These are phyloP conservation scores for Caenorhabditis virilis DNA, from an alignment of 2,888 invertebrate species.

Conservation along the genomic window DNA sequence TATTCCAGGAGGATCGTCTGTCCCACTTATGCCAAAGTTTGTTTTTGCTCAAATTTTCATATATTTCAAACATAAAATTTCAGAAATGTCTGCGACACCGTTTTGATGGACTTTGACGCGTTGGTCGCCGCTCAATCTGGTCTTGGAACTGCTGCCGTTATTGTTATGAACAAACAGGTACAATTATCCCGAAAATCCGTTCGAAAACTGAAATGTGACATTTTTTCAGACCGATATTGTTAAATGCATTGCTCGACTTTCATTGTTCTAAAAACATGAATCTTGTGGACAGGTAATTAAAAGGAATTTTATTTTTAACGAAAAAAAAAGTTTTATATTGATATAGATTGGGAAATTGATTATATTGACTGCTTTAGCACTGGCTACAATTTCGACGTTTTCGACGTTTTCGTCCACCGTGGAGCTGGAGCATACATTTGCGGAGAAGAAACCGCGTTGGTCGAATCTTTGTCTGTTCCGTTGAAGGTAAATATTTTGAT, in stretches of 20 bases:
- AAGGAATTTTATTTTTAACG: too few species aligned
- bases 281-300: constrained; percentile 87
- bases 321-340: too few species aligned
- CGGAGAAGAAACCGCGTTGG: constrained; percentile 95
- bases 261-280: constrained; percentile 98
- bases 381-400: constrained; percentile 95
- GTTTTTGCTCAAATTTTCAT: constrained; percentile 1
- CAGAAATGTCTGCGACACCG: constrained; percentile 85
- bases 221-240: constrained; percentile 80
- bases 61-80: constrained; percentile 9
- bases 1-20: constrained; percentile 97
- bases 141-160: constrained; percentile 95
- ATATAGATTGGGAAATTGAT: too few species aligned
- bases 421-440: constrained; percentile 99
- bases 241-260: constrained; percentile 91
- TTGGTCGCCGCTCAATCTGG: constrained; percentile 90
- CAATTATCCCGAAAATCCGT: too few species aligned
- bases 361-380: constrained; percentile 93
- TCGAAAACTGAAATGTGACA: too few species aligned
- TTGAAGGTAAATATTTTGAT: constrained; percentile 74
- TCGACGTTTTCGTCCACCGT: constrained; percentile 91
- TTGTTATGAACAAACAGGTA: constrained; percentile 95
- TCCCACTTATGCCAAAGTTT: constrained; percentile 91
- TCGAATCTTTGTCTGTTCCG: constrained; percentile 97
- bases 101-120: constrained; percentile 97